Evolutionary conservation across 1,140 invertebrate species (phyloP).

Genomic region (Vanessa atalanta): DNA sequence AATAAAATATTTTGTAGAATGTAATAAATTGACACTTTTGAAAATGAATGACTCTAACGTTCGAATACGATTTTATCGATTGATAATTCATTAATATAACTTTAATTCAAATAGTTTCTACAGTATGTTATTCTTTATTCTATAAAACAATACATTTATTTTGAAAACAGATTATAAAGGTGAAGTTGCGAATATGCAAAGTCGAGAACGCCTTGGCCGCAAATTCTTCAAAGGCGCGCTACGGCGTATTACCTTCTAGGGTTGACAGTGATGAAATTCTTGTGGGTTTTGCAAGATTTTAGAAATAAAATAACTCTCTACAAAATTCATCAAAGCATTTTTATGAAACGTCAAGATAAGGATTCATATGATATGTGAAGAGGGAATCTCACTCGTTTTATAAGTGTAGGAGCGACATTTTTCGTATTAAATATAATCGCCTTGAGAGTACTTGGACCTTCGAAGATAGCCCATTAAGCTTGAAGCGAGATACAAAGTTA

Average conservation of each 20-base stretch:
- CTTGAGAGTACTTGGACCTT: no score
- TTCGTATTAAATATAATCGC: no score
- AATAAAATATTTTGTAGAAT: no score
- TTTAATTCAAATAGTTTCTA: no score
- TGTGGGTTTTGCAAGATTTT: slow-evolving; percentile 10
- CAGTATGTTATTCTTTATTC: background rate
- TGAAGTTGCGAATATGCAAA: slow-evolving; percentile 6
- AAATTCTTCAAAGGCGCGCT: slow-evolving; percentile 8
- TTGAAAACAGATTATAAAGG: slow-evolving; percentile 13
- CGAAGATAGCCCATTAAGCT: no score
- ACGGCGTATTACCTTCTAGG: slow-evolving; percentile 4
- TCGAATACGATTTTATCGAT: no score
- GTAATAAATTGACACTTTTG: no score
- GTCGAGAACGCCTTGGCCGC: slow-evolving; percentile 5
- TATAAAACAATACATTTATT: background rate
- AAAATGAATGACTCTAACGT: no score
- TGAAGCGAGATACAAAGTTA: no score
- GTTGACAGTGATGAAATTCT: slow-evolving; percentile 17
- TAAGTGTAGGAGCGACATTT: background rate
- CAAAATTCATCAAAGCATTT: slow-evolving; percentile 18
- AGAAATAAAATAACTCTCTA: slow-evolving; percentile 4
- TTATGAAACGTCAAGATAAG: slow-evolving; percentile 11
- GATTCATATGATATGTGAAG: background rate
- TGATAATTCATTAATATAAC: no score
- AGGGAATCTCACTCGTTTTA: background rate